phyloP scores from a whole-genome alignment of 2,888 invertebrate species.

The Sinotaia quadrata region DNA sequence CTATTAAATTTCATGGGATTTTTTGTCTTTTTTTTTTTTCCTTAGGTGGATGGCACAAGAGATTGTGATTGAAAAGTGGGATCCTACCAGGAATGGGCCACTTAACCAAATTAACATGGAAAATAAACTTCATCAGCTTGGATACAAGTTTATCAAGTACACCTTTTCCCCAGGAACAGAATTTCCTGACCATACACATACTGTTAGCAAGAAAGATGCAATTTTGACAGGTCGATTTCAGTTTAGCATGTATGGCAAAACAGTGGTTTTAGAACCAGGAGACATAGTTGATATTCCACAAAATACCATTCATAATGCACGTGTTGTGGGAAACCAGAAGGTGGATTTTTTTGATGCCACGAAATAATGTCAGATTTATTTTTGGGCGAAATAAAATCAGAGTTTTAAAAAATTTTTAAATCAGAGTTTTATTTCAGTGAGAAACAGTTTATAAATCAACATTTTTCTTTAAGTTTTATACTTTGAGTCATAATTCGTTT shows the following conservation, averaged over 20 bases:
- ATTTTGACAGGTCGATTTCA: constrained; percentile 60
- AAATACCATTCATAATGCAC: constrained; percentile 60
- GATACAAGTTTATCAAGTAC: constrained; percentile 57
- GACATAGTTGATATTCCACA: constrained; percentile 65
- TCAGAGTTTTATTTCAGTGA: too few relatives aligned
- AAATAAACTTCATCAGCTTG: constrained; percentile 55
- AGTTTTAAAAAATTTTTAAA: too few relatives aligned
- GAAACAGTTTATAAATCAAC: too few relatives aligned
- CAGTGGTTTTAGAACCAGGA: constrained; percentile 61
- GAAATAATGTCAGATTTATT: constrained; percentile 29
- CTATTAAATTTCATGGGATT: too few relatives aligned
- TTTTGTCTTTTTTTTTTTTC: too few relatives aligned
- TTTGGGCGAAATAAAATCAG: background rate
- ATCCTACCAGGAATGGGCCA: constrained; percentile 52
- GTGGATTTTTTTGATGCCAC: constrained; percentile 64
- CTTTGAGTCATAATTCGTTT: too few relatives aligned
- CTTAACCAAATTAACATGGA: constrained; percentile 56
- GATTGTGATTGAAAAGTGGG: constrained; percentile 60
- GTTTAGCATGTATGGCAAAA: constrained; percentile 63
- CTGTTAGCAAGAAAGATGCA: constrained; percentile 62
- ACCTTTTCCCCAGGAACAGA: constrained; percentile 59
- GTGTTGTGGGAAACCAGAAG: constrained; percentile 57
- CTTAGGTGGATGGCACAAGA: too few relatives aligned
- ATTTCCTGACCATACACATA: constrained; percentile 66
- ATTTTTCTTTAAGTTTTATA: too few relatives aligned